These are phyloP conservation scores for Solen grandis DNA, from an alignment of 1,140 invertebrate species.

Conservation along the genomic window DNA sequence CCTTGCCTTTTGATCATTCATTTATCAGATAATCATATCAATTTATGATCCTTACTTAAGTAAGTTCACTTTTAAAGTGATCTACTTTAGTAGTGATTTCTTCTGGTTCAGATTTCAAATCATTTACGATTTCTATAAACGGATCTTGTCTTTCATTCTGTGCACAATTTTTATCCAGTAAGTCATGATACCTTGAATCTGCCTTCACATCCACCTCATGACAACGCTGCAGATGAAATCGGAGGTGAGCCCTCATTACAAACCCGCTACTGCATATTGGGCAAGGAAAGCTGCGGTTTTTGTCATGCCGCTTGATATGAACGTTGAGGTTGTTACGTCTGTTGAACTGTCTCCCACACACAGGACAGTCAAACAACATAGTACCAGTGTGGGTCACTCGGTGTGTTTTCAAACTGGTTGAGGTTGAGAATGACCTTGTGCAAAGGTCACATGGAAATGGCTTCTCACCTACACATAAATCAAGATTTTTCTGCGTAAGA, in stretches of 20 bases:
- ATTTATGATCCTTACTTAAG: no score
- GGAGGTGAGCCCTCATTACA: constrained; percentile 43
- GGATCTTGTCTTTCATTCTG: no score
- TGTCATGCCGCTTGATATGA: constrained; percentile 47
- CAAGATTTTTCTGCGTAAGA: no score
- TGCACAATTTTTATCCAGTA: no score
- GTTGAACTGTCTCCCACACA: constrained; percentile 48
- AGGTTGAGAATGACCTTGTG: constrained; percentile 42
- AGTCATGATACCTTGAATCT: no score
- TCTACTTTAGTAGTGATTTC: no score
- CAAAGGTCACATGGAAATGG: constrained; percentile 50
- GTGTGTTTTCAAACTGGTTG: constrained; percentile 45
- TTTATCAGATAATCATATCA: no score
- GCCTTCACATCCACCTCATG: background rate
- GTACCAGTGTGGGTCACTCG: constrained; percentile 33
- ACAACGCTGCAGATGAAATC: constrained; percentile 2
- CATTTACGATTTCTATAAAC: no score
- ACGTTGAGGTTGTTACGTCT: constrained; percentile 47
- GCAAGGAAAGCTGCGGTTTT: constrained; percentile 39
- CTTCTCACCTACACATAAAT: constrained; percentile 32
- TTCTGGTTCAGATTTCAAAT: no score
- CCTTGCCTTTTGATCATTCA: no score
- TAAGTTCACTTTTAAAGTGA: no score
- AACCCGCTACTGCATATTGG: constrained; percentile 41
- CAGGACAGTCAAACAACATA: constrained; percentile 47